A percentile compares a stretch with the other conserved stretches of the same genome.
Evolutionary conservation across 2,797 vertebrate species (phyloP).

Genomic region (Crocidura indochinensis): DNA sequence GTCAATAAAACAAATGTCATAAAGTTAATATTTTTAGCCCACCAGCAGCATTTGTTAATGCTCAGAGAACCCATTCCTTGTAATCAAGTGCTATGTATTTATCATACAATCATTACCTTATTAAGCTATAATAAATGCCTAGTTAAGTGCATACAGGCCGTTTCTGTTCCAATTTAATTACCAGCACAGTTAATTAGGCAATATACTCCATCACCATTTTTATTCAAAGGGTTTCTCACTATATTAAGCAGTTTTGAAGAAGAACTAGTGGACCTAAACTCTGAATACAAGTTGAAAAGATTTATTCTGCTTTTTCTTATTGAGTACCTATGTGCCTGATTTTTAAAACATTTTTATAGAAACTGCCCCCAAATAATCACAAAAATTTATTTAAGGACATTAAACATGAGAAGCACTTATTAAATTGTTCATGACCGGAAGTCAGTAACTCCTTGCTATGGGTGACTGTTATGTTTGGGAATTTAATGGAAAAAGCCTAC

Average conservation of each 20-base stretch:
- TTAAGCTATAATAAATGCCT: conserved; percentile 85
- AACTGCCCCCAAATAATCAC: background rate
- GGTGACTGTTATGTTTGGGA: background rate
- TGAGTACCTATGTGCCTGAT: conserved; percentile 1
- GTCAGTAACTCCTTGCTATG: background rate
- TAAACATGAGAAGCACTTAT: background rate
- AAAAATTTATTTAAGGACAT: background rate
- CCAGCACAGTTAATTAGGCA: conserved; percentile 83
- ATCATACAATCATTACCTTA: conserved; percentile 84
- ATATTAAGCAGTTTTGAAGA: conserved; percentile 75
- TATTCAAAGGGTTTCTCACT: conserved; percentile 75
- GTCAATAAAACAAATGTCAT: conserved; percentile 47
- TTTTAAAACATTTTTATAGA: background rate
- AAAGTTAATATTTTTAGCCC: conserved; percentile 64
- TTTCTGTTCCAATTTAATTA: conserved; percentile 84
- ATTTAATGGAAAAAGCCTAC: background rate
- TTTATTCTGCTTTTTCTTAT: background rate
- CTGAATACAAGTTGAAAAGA: background rate
- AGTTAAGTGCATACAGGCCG: conserved; percentile 80
- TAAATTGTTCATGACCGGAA: background rate
- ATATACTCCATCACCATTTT: conserved; percentile 79
- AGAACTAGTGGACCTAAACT: conserved; percentile 29
- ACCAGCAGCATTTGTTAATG: conserved; percentile 60
- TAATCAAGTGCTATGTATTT: conserved; percentile 80
- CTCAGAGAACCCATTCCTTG: conserved; percentile 66